Evolutionary conservation across 2,797 vertebrate genomes (phyloP), one percentile per base, ranked within the genome.

Genomic region (Lemur catta): DNA sequence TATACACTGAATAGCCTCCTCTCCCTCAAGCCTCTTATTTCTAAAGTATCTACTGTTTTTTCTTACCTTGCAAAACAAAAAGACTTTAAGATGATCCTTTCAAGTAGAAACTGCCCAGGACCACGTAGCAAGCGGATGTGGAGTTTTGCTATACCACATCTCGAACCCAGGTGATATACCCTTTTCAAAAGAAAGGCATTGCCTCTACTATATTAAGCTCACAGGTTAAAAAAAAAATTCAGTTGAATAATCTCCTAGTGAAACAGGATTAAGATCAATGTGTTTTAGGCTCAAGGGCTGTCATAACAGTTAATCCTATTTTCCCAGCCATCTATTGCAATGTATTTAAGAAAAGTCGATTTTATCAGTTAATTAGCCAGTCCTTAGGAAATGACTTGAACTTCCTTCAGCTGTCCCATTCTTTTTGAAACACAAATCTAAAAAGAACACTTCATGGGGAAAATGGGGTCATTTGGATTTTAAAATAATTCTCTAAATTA

Each of bases 361-460:
- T 81, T 93, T 92, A 97, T 92, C 93, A 88, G 96, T 88, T 94
- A 96, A 94, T 96, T 96, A 97, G 85, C 81, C 69, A 63, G 89
- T 92, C 91, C 93, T 95, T 93, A 93, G 95, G 92, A 97, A 97
- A 96, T 97, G 88, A 95, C 69, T 90, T 0, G 14, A 71, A 96
- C 84, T 97, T 97, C 74, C 74, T 96, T 14, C 12, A 74, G 46
- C 87, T 26, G 28, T 48, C 65, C 50, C n/a, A 69, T 46, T 89
- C 80, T 94, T 92, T 93, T 92, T 79, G 89, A 93, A 91, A 96
- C 41, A 89, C 3, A 93, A 69, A 91, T 91, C 74, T 95, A 88
- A 95, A 95, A 89, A 59, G 90, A 95, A 94, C 63, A 94, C 84
- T 92, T 94, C 95, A 85, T 91, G 75, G 72, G 63, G 61, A 84